These are phyloP conservation scores for Hylaeus anthracinus DNA, from an alignment of 1,140 invertebrate genomes.

Conservation along the genomic window DNA sequence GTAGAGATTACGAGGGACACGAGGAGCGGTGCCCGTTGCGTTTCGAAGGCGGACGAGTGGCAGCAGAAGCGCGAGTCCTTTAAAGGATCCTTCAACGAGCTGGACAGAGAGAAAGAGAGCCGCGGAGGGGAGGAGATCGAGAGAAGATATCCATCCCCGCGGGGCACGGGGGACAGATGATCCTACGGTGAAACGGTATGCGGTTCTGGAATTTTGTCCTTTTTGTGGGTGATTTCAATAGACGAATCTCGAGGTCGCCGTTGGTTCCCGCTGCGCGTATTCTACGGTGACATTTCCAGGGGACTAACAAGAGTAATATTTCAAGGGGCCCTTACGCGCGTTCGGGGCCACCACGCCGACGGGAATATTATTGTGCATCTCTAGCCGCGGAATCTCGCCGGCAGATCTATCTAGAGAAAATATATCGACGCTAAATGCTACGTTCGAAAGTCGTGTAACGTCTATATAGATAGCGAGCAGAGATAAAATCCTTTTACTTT, in stretches of 20 bases:
- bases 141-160: conserved; percentile 59
- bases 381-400: conserved; percentile 27
- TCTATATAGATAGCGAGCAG: conserved; percentile 32
- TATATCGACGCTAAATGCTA: conserved; percentile 45
- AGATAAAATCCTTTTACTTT: conserved; percentile 20
- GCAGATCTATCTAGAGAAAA: conserved; percentile 31
- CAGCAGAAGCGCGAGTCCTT: conserved; percentile 43
- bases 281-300: conserved; percentile 59
- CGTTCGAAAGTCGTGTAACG: conserved; percentile 4
- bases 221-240: conserved; percentile 67
- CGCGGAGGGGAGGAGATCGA: conserved; percentile 33
- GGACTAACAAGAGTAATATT: conserved; percentile 58
- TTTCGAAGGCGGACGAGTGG: conserved; percentile 40
- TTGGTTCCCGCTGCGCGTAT: conserved; percentile 66
- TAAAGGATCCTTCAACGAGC: conserved; percentile 33
- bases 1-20: conserved; percentile 60
- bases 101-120: background rate
- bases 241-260: conserved; percentile 61
- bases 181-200: conserved; percentile 69
- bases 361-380: conserved; percentile 21
- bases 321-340: conserved; percentile 33
- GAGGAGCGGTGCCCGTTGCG: conserved; percentile 39
- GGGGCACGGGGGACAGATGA: conserved; percentile 53
- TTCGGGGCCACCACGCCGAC: background rate
- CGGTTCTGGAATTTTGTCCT: conserved; percentile 74